Percentiles rank a stretch among this genome's conserved stretches.
Evolutionary conservation across 2,888 invertebrate species (phyloP).

Genomic region (Xylophagus ater): DNA sequence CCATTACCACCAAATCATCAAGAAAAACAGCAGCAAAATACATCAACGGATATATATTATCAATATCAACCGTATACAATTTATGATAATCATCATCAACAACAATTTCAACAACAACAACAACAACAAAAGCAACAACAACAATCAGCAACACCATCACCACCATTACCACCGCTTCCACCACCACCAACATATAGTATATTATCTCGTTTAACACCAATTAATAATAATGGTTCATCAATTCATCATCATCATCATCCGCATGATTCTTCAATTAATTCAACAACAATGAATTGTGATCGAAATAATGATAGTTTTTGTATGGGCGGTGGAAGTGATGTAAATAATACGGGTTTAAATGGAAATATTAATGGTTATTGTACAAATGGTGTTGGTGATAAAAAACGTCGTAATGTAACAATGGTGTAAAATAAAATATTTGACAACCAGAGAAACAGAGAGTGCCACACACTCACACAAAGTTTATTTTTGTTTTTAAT

Average conservation of each 20-base stretch:
- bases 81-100: conserved; percentile 4
- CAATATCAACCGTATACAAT: conserved; percentile 3
- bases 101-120: conserved; percentile 2
- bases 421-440: too few relatives aligned
- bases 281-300: conserved; percentile 2
- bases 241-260: conserved; percentile 30
- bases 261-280: conserved; percentile 14
- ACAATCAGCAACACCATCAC: background rate
- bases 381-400: conserved; percentile 27
- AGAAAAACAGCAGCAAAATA: background rate
- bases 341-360: conserved; percentile 23
- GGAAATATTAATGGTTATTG: conserved; percentile 36
- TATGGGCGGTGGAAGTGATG: conserved; percentile 44
- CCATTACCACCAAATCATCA: conserved; percentile 34
- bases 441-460: too few relatives aligned
- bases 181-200: conserved; percentile 34
- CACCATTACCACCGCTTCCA: conserved; percentile 16
- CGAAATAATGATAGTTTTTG: background rate
- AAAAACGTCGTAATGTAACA: conserved; percentile 48
- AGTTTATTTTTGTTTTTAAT: too few relatives aligned
- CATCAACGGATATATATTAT: conserved; percentile 7
- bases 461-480: too few relatives aligned
- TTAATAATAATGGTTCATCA: background rate
- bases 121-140: too few relatives aligned
- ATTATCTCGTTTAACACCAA: conserved; percentile 25